A percentile compares a stretch with the other conserved stretches of the same genome.
Conservation (phyloP, 2,888 invertebrate genomes). For the Calameuta pallipes region DNA sequence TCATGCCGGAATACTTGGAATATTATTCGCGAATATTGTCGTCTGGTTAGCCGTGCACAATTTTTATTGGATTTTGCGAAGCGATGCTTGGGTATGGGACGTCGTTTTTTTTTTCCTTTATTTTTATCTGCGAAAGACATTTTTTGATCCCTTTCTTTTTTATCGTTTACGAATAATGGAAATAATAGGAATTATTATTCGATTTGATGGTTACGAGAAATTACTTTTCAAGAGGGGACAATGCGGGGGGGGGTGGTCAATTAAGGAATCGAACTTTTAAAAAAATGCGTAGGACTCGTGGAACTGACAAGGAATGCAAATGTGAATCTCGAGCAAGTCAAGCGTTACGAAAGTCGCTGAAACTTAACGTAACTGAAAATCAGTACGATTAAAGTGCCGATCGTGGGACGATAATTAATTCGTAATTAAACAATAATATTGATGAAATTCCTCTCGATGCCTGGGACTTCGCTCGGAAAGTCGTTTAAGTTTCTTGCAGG, state of each 20-base stretch:
- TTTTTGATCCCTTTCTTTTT: neutral
- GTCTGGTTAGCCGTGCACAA: neutral
- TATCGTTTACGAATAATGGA: neutral
- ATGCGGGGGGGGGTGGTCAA: neutral
- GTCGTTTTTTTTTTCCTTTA: neutral
- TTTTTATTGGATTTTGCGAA: neutral
- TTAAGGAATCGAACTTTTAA: neutral
- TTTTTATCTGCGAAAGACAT: neutral
- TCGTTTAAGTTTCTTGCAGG: constrained; percentile 18
- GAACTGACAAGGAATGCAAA: neutral
- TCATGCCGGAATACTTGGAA: neutral
- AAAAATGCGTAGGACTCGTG: neutral
- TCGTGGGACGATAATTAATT: constrained; percentile 23
- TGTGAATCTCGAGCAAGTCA: neutral
- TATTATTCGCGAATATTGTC: neutral
- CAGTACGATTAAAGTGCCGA: constrained; percentile 15
- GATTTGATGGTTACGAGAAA: neutral
- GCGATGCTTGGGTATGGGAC: neutral
- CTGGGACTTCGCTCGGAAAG: constrained; percentile 13
- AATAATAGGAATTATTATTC: neutral
- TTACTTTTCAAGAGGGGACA: no score
- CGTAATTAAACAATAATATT: constrained; percentile 23
- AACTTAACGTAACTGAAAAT: constrained; percentile 5
- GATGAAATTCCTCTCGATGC: constrained; percentile 20
- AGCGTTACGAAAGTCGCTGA: neutral